These are phyloP conservation scores for Thomomys bottae DNA, from an alignment of 2,113 vertebrate genomes.

Conservation along the genomic window DNA sequence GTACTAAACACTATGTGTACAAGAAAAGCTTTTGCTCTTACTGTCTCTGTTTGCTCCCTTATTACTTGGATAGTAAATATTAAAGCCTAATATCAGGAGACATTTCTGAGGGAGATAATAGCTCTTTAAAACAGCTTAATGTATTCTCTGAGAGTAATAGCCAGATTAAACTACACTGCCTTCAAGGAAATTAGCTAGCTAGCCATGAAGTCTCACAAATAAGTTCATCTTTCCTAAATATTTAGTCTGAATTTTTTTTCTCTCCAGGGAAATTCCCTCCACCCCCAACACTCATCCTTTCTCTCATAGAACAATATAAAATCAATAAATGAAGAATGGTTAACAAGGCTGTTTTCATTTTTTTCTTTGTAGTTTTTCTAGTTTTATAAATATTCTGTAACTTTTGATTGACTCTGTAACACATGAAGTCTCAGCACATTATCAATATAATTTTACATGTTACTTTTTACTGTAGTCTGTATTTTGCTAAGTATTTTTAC, in stretches of 20 bases:
- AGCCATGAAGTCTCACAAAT: not conserved
- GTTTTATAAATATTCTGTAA: not conserved
- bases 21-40: constrained; percentile 27
- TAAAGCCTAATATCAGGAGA: not conserved
- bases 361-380: not conserved
- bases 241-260: constrained; percentile 37
- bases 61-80: constrained; percentile 27
- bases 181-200: not conserved
- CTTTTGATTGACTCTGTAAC: not conserved
- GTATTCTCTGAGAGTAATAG: constrained; percentile 44
- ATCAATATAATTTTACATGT: not conserved
- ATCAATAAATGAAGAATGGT: not conserved
- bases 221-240: constrained; percentile 32
- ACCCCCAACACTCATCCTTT: not conserved
- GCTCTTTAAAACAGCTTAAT: constrained; percentile 48
- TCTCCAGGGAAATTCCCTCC: not conserved
- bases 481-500: not conserved
- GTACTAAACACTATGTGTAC: not conserved
- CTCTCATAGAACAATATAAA: constrained; percentile 26
- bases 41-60: not conserved
- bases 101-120: not conserved
- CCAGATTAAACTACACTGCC: not conserved
- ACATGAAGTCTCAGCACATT: constrained; percentile 2
- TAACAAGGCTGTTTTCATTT: not conserved
- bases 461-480: not conserved